Percentiles rank a stretch among this genome's conserved stretches.
phyloP scores from a whole-genome alignment of 2,888 invertebrate species.

The Epirrhoe alternata region DNA sequence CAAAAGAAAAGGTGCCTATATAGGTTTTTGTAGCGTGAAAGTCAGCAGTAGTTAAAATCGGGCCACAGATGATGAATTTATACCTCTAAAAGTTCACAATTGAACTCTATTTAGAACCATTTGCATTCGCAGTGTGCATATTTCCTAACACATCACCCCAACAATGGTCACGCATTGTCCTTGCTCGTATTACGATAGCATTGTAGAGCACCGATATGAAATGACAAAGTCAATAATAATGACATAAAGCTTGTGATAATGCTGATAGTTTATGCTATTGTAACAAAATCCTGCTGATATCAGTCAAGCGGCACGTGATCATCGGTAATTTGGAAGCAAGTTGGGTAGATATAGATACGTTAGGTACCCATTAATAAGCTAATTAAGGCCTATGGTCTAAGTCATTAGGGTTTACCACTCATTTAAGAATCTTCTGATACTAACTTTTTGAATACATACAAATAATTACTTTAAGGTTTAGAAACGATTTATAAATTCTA shows the following conservation, averaged over 20 bases:
- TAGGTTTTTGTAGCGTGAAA: too few relatives aligned
- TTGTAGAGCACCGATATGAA: conserved; percentile 27
- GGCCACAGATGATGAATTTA: too few relatives aligned
- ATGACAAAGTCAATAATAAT: conserved; percentile 30
- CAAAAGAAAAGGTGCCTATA: too few relatives aligned
- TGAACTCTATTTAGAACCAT: too few relatives aligned
- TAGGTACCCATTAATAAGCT: background rate
- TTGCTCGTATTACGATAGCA: conserved; percentile 31
- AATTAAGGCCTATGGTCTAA: background rate
- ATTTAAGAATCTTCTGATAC: background rate
- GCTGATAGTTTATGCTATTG: conserved; percentile 22
- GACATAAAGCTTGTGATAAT: conserved; percentile 25
- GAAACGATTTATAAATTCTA: too few relatives aligned
- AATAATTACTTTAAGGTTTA: too few relatives aligned
- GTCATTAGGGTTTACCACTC: background rate
- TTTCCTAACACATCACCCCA: conserved; percentile 15
- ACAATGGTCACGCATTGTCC: conserved; percentile 34
- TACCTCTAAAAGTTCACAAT: too few relatives aligned
- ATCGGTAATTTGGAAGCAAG: background rate
- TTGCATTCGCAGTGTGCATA: conserved; percentile 11
- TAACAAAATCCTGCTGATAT: conserved; percentile 29
- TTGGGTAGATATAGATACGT: background rate
- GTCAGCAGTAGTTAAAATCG: too few relatives aligned
- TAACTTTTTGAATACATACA: too few relatives aligned
- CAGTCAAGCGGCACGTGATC: conserved; percentile 22